phyloP scores from a whole-genome alignment of 2,113 vertebrate genomes.

The Gallinago paraguaiae region DNA sequence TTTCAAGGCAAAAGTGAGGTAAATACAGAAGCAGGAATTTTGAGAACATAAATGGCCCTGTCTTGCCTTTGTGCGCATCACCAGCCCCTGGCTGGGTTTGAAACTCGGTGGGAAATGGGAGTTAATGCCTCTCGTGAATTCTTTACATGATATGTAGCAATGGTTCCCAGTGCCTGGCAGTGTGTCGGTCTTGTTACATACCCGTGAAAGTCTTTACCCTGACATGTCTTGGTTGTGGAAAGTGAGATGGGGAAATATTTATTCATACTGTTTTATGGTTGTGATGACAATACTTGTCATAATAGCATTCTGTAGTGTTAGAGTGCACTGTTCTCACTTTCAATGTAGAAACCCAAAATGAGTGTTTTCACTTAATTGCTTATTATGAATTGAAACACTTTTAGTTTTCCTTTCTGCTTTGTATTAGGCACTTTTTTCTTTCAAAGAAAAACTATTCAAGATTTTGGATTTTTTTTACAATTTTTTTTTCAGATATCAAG shows the following conservation, averaged over 20 bases:
- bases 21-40: neutral
- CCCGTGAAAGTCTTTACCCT: neutral
- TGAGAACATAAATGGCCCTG: rapidly evolving
- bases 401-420: neutral
- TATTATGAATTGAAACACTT: neutral
- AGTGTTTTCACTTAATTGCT: neutral
- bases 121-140: neutral
- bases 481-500: neutral
- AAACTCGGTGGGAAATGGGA: neutral
- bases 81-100: neutral
- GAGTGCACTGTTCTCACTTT: neutral
- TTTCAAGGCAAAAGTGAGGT: neutral
- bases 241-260: neutral
- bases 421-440: neutral
- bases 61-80: neutral
- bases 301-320: neutral
- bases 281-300: neutral
- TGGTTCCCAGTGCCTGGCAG: rapidly evolving
- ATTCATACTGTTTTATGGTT: neutral
- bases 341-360: neutral
- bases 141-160: neutral
- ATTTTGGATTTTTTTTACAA: neutral
- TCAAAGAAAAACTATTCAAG: neutral
- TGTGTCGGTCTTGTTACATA: neutral
- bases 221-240: neutral